Percentiles rank a stretch among this genome's conserved stretches.
Conservation (phyloP, 1,140 invertebrate genomes). For the Rhopalosiphum maidis region DNA sequence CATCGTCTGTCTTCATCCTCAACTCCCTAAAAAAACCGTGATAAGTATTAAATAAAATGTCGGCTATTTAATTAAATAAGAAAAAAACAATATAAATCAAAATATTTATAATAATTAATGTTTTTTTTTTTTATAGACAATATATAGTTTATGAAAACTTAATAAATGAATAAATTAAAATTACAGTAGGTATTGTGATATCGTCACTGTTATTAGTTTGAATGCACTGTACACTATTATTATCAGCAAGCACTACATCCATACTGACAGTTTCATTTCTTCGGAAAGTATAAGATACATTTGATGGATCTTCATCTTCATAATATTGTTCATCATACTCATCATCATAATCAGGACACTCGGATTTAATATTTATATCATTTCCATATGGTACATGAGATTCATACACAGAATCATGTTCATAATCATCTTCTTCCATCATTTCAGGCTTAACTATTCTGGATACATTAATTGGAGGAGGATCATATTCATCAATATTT, state of each 20-base stretch:
- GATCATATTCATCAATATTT: slow-evolving; percentile 47
- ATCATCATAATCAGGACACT: slow-evolving; percentile 47
- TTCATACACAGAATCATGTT: slow-evolving; percentile 51
- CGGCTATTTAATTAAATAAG: not conserved
- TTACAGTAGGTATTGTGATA: slow-evolving; percentile 36
- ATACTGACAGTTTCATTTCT: slow-evolving; percentile 33
- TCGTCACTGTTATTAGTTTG: not conserved
- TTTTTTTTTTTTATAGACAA: not conserved
- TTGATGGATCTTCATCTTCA: not conserved
- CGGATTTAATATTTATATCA: slow-evolving; percentile 46
- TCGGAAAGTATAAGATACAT: slow-evolving; percentile 1
- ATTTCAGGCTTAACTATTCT: slow-evolving; percentile 48
- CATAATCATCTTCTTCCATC: slow-evolving; percentile 50
- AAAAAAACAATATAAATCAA: not conserved
- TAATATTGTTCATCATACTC: slow-evolving; percentile 46
- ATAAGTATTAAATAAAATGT: not conserved
- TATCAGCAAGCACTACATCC: slow-evolving; percentile 2
- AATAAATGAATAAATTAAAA: not conserved
- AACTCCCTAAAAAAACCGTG: not conserved
- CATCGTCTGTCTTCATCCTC: slow-evolving; percentile 48
- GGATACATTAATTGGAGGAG: slow-evolving; percentile 51
- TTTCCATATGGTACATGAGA: slow-evolving; percentile 2
- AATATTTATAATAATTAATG: not conserved
- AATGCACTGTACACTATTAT: not conserved
- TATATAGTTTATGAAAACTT: not conserved